A percentile compares a stretch with the other conserved stretches of the same genome.
Conservation (phyloP, 2,888 invertebrate species). For the Meliscaeva auricollis region DNA sequence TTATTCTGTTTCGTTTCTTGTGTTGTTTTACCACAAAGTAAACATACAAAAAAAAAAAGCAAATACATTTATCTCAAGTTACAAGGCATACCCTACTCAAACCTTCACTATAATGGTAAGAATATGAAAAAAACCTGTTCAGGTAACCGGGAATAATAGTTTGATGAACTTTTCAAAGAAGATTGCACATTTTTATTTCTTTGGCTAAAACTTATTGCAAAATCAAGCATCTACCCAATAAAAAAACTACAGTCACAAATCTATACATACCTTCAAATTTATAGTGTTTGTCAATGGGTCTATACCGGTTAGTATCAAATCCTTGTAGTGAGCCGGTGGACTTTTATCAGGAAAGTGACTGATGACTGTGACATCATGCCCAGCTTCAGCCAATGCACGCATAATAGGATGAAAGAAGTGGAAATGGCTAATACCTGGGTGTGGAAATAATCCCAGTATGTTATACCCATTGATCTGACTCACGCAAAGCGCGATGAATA, state of each 20-base stretch:
- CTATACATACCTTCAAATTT: constrained; percentile 80
- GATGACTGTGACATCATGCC: constrained; percentile 85
- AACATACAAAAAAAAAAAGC: background rate
- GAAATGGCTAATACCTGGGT: constrained; percentile 84
- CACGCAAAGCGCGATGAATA: constrained; percentile 36
- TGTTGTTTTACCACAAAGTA: background rate
- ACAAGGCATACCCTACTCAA: background rate
- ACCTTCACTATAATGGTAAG: background rate
- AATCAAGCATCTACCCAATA: no score
- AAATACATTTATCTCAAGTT: background rate
- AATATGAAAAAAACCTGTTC: constrained; percentile 10
- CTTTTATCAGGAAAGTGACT: constrained; percentile 84
- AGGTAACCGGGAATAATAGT: background rate
- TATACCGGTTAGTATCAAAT: constrained; percentile 79
- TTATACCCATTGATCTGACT: constrained; percentile 73
- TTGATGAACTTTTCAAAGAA: constrained; percentile 20
- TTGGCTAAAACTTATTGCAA: background rate
- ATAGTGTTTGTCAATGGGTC: constrained; percentile 80
- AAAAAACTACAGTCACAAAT: background rate
- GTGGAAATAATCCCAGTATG: constrained; percentile 84
- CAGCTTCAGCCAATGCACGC: constrained; percentile 84
- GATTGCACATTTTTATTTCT: background rate
- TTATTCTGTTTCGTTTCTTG: background rate
- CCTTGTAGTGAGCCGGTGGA: constrained; percentile 82
- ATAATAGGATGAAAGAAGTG: constrained; percentile 84